Percentiles rank a stretch among this genome's conserved stretches.
phyloP scores from a whole-genome alignment of 2,888 invertebrate species.

The Tipula unca region DNA sequence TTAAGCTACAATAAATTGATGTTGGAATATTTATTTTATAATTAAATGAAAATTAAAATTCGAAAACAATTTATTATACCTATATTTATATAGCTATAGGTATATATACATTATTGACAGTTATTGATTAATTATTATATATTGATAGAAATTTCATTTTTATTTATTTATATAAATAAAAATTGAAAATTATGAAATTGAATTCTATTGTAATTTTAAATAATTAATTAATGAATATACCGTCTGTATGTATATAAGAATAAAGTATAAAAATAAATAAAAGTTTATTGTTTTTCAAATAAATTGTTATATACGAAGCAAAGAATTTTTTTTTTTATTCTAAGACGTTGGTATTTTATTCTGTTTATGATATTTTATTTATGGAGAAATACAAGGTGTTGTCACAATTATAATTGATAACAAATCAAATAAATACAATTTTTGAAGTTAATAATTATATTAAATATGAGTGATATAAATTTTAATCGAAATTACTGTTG shows the following conservation, averaged over 20 bases:
- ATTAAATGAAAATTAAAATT: background rate
- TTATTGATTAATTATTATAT: background rate
- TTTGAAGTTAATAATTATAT: background rate
- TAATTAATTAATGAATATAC: background rate
- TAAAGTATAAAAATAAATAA: no score
- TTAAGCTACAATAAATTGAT: background rate
- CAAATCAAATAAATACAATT: background rate
- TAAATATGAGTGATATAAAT: background rate
- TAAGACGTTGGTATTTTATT: background rate
- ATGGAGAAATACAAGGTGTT: background rate
- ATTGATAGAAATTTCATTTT: background rate
- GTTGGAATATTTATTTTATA: background rate
- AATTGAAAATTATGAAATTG: background rate
- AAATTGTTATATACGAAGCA: background rate
- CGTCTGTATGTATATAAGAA: no score
- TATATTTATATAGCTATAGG: no score
- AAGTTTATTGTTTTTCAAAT: background rate
- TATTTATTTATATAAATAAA: background rate
- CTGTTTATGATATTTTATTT: background rate
- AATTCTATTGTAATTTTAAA: background rate
- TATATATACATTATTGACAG: background rate
- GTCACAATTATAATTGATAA: background rate
- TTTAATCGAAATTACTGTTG: background rate
- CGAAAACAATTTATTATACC: background rate
- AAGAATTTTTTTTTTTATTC: background rate